Conservation (phyloP, 1,140 invertebrate genomes). For the Mercenaria mercenaria region DNA sequence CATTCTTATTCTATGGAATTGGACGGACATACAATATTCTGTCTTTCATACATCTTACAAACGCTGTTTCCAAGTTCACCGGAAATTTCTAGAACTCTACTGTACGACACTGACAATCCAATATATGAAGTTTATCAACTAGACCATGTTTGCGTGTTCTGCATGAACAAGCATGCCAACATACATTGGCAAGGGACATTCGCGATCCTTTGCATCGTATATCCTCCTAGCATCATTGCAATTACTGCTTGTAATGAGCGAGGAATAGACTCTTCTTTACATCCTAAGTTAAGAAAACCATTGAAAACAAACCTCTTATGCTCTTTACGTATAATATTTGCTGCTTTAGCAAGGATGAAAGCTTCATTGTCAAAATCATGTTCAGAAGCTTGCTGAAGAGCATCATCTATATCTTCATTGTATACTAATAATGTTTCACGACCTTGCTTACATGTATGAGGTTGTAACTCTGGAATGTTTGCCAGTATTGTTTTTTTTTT, state of each 20-base stretch:
- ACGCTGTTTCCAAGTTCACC: slow-evolving; percentile 10
- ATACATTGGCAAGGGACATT: neutral
- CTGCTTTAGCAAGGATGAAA: neutral
- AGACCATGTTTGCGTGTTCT: neutral
- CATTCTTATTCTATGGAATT: too few species aligned
- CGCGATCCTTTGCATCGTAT: neutral
- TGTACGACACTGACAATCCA: neutral
- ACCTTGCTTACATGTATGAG: neutral
- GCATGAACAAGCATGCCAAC: neutral
- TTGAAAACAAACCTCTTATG: neutral
- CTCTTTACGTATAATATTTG: neutral
- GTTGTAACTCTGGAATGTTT: neutral
- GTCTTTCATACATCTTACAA: neutral
- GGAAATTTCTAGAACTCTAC: neutral
- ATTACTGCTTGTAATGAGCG: neutral
- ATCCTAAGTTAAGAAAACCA: neutral
- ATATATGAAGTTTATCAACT: neutral
- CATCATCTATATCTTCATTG: neutral
- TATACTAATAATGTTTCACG: neutral
- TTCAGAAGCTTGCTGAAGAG: neutral
- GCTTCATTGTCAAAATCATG: neutral
- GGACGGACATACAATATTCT: neutral
- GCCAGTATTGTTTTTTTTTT: neutral
- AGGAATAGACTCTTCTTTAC: neutral
- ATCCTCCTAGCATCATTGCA: neutral